Percentiles rank a stretch among this genome's conserved stretches.
Evolutionary conservation across 2,888 invertebrate species (phyloP).

Genomic region (Altica lythri): DNA sequence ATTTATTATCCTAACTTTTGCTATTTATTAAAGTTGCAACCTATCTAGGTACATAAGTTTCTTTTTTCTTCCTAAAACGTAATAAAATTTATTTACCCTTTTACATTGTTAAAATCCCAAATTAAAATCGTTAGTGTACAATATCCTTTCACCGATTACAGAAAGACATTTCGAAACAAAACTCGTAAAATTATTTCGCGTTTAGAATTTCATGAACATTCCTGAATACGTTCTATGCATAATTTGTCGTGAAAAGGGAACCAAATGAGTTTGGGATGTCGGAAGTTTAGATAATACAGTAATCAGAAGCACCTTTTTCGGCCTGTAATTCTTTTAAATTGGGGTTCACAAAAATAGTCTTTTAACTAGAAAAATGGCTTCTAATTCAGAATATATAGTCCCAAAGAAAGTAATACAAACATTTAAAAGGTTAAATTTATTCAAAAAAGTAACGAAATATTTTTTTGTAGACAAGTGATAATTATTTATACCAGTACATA

Average conservation of each 20-base stretch:
- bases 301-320: conserved; percentile 28
- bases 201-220: conserved; percentile 11
- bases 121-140: neutral
- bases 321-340: conserved; percentile 28
- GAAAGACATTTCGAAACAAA: conserved; percentile 3
- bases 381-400: conserved; percentile 4
- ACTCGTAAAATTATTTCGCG: conserved; percentile 13
- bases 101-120: conserved; percentile 2
- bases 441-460: no score
- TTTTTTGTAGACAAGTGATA: no score
- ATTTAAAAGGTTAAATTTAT: no score
- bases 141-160: conserved; percentile 3
- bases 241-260: conserved; percentile 21
- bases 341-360: conserved; percentile 22
- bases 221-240: conserved; percentile 12
- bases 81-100: neutral
- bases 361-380: conserved; percentile 15
- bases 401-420: no score
- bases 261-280: conserved; percentile 23
- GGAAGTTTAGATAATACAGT: conserved; percentile 25
- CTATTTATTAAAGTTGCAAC: no score
- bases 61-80: neutral
- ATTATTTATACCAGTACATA: no score
- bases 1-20: neutral
- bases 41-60: neutral